Base-by-base conservation (phyloP, 2,113 vertebrate species). In the Callipepla californica region DNA sequence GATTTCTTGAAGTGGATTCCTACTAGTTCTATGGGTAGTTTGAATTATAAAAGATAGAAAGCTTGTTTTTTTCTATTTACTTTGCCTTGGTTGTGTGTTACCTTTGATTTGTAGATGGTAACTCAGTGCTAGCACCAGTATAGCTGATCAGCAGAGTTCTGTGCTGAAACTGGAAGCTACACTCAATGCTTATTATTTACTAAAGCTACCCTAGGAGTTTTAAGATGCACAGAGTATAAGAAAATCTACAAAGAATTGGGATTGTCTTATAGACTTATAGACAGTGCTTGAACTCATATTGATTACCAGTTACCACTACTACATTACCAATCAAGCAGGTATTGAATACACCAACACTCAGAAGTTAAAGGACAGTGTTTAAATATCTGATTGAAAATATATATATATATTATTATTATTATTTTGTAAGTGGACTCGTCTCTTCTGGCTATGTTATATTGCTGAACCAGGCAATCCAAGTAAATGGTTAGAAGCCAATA, bases 1-100 rank as follows among this genome's bases (percentile, higher is more conserved):
- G 92, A 93, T 92, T 97, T 96, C 75, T 95, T 96, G 69, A 97
- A 95, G 74, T 96, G 94, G 82, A 90, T 97, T 97, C 88, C 92
- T 96, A 62, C 79, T 97, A 94, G 59, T 89, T 97, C 87, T 96
- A 44, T 66, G 89, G 87, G 78, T 94, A 94, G 72, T 76, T 97
- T 95, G 85, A 93, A 38, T 92, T 94, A 32, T 94, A 81, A 93
- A 89, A 91, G 94, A 93, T 96, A 53, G 89, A 94, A 94, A 92
- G 86, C 80, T 90, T 97, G 34, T 96, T 97, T 95, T 87, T 61
- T 85, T 96, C 40, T 40, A 40, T 40, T 40, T 93, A 82, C 66
- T 83, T 95, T 88, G 66, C 88, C 67, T 96, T 95, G 80, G 79
- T 78, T 93, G 78, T 77, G 63, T 87, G 57, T 94, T 94, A 95